Evolutionary conservation across 1,140 invertebrate species (phyloP).

Genomic region (Drosophila chauvacae): DNA sequence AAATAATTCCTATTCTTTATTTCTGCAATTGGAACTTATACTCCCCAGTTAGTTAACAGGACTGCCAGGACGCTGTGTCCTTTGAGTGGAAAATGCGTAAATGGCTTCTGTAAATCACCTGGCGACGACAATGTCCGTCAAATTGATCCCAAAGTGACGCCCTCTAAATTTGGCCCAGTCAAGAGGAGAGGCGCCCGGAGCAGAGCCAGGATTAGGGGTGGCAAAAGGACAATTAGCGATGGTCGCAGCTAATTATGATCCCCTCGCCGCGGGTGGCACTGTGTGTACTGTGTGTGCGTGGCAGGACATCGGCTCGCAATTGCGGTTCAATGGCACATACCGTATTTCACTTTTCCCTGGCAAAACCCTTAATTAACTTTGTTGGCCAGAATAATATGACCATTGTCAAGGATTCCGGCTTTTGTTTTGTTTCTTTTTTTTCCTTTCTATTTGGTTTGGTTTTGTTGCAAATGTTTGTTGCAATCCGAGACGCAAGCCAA

Average conservation of each 20-base stretch:
- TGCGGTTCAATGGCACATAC: conserved; percentile 55
- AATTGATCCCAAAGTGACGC: conserved; percentile 19
- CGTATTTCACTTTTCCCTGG: conserved; percentile 42
- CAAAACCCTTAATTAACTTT: conserved; percentile 82
- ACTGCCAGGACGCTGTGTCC: not conserved
- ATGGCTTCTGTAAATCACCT: conserved; percentile 37
- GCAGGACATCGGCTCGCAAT: conserved; percentile 22
- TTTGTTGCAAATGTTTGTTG: conserved; percentile 46
- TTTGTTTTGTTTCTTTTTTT: conserved; percentile 11
- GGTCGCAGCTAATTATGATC: conserved; percentile 74
- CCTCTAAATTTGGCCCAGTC: conserved; percentile 8
- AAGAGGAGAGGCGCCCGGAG: not conserved
- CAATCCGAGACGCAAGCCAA: conserved; percentile 50
- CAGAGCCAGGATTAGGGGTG: conserved; percentile 4
- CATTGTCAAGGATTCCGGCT: conserved; percentile 25
- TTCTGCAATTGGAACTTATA: not conserved
- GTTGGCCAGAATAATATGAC: conserved; percentile 42
- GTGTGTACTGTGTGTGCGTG: not conserved
- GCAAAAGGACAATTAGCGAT: conserved; percentile 62
- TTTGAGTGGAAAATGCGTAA: not conserved
- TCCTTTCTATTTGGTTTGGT: conserved; percentile 23
- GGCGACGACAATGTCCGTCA: conserved; percentile 10
- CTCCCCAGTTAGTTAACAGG: not conserved
- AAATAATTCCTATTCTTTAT: not conserved
- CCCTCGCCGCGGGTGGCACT: conserved; percentile 55